phyloP scores from a whole-genome alignment of 2,888 invertebrate genomes.

The Fabriciana adippe region DNA sequence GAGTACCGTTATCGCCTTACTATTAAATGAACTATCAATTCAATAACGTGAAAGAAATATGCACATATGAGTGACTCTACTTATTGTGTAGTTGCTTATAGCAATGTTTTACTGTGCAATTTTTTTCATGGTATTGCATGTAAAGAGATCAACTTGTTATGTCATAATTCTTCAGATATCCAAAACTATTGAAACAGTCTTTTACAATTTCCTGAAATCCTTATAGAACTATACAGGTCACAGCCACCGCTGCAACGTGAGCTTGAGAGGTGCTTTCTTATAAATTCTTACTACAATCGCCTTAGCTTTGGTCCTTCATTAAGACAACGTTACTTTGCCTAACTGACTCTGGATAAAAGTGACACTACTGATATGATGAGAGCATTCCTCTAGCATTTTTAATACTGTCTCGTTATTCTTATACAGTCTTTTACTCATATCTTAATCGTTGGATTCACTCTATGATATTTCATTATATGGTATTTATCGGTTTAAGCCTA shows the following conservation, averaged over 20 bases:
- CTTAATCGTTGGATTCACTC: conserved; percentile 45
- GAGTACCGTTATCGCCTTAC: conserved; percentile 1
- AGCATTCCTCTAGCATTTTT: conserved; percentile 60
- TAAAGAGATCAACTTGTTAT: conserved; percentile 3
- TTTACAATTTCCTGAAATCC: conserved; percentile 27
- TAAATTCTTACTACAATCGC: conserved; percentile 12
- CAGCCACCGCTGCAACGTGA: conserved; percentile 22
- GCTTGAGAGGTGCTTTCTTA: conserved; percentile 14
- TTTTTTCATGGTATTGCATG: not conserved
- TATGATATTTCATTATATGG: not conserved
- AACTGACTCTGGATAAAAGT: conserved; percentile 51
- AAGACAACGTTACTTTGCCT: conserved; percentile 55
- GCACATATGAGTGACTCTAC: not conserved
- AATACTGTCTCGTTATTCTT: conserved; percentile 63
- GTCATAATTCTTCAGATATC: conserved; percentile 8
- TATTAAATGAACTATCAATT: not conserved
- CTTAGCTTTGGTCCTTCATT: conserved; percentile 62
- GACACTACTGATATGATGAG: conserved; percentile 75
- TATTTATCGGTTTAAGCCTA: conserved; percentile 70
- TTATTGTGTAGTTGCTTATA: conserved; percentile 4
- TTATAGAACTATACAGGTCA: conserved; percentile 19
- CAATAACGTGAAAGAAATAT: conserved; percentile 11
- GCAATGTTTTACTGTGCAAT: conserved; percentile 6
- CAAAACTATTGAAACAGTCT: conserved; percentile 35
- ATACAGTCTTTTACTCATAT: conserved; percentile 74